Conservation (phyloP, 2,113 vertebrate genomes). For the Pogona vitticeps region DNA sequence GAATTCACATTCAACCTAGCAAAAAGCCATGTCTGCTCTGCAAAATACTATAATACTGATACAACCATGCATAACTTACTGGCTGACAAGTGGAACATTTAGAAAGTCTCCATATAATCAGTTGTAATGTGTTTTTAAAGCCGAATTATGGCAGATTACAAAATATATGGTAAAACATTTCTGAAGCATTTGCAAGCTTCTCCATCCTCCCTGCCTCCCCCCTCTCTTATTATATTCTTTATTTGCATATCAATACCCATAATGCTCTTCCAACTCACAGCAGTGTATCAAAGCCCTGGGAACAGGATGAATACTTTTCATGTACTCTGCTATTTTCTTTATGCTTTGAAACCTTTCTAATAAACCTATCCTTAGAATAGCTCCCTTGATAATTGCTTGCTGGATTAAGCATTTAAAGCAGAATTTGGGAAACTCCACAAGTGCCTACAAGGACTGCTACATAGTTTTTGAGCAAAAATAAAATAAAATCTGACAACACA, state of each 20-base stretch:
- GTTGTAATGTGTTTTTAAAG: constrained; percentile 15
- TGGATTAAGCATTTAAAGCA: constrained; percentile 29
- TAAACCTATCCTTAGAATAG: constrained; percentile 26
- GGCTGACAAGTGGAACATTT: constrained; percentile 22
- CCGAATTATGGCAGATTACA: constrained; percentile 26
- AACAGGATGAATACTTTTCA: constrained; percentile 27
- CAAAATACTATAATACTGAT: background rate
- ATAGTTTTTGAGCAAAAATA: background rate
- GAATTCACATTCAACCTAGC: constrained; percentile 16
- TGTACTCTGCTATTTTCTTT: constrained; percentile 29
- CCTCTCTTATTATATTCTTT: constrained; percentile 23
- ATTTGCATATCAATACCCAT: constrained; percentile 31
- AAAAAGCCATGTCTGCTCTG: constrained; percentile 3
- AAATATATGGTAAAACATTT: constrained; percentile 8
- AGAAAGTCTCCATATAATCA: constrained; percentile 34
- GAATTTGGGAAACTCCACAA: constrained; percentile 27
- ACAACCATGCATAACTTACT: constrained; percentile 35
- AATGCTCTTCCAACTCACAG: constrained; percentile 18
- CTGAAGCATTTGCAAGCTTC: constrained; percentile 26
- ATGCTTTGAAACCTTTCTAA: constrained; percentile 36
- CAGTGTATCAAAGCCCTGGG: constrained; percentile 17
- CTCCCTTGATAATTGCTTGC: constrained; percentile 36
- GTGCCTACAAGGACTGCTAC: constrained; percentile 16
- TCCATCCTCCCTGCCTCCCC: constrained; percentile 13
- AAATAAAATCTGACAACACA: background rate